Percentiles rank a stretch among this genome's conserved stretches.
These are phyloP conservation scores for Colletes latitarsis DNA, from an alignment of 1,140 invertebrate genomes.

Conservation along the genomic window DNA sequence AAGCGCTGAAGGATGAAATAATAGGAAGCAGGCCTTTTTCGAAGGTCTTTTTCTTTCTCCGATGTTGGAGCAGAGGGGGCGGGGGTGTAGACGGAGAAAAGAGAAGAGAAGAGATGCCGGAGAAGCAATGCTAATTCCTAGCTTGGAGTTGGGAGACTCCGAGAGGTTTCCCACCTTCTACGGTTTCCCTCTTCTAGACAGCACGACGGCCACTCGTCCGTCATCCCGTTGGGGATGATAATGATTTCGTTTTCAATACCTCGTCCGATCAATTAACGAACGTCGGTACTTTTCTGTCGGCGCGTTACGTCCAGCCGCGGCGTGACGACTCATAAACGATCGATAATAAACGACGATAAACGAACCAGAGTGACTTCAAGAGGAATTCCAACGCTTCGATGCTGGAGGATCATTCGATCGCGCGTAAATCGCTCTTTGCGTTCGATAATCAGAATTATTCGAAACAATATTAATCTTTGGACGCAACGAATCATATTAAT, in stretches of 20 bases:
- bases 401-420: no score
- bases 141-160: constrained; percentile 75
- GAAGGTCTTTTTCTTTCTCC: constrained; percentile 27
- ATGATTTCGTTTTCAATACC: constrained; percentile 47
- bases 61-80: constrained; percentile 21
- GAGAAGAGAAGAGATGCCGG: constrained; percentile 59
- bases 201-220: constrained; percentile 57
- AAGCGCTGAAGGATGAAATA: constrained; percentile 43
- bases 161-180: constrained; percentile 81
- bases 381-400: not conserved
- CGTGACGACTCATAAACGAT: not conserved
- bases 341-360: not conserved
- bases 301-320: not conserved
- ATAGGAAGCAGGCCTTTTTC: constrained; percentile 54
- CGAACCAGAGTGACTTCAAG: not conserved
- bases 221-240: constrained; percentile 54
- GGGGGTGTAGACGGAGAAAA: constrained; percentile 30
- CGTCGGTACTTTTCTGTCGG: not conserved
- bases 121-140: constrained; percentile 74
- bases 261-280: not conserved
- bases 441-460: no score
- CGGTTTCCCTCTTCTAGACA: constrained; percentile 77
- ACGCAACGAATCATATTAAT: no score
- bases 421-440: no score
- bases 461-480: no score